Conservation (phyloP, 2,113 vertebrate genomes). For the Rhinoptilus africanus region DNA sequence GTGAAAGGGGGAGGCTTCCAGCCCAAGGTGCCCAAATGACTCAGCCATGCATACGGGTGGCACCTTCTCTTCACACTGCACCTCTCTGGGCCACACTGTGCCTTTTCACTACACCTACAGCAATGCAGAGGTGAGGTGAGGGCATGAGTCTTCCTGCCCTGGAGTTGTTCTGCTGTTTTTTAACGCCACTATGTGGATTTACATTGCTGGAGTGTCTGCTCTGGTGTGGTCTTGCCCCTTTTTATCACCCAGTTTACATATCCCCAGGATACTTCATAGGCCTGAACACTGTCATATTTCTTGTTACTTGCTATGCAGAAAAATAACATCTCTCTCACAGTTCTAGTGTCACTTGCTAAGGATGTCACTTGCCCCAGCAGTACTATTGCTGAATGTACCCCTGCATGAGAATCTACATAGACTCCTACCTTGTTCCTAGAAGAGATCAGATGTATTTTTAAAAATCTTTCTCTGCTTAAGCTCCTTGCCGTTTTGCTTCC, state of each 20-base stretch:
- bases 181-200: neutral
- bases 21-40: neutral
- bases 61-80: accelerated
- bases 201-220: neutral
- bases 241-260: neutral
- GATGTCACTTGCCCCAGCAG: neutral
- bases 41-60: neutral
- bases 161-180: neutral
- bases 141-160: neutral
- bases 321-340: neutral
- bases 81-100: neutral
- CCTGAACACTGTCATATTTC: neutral
- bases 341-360: neutral
- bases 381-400: neutral
- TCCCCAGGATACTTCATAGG: neutral
- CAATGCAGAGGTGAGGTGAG: neutral
- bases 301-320: neutral
- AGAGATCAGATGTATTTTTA: neutral
- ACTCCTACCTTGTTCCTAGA: neutral
- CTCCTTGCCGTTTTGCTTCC: neutral
- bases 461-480: neutral
- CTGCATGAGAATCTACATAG: neutral
- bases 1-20: neutral
- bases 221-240: neutral
- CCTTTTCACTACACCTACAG: neutral